A percentile compares a stretch with the other conserved stretches of the same genome.
Conservation (phyloP, 2,888 invertebrate species). For the Nomada fabriciana region DNA sequence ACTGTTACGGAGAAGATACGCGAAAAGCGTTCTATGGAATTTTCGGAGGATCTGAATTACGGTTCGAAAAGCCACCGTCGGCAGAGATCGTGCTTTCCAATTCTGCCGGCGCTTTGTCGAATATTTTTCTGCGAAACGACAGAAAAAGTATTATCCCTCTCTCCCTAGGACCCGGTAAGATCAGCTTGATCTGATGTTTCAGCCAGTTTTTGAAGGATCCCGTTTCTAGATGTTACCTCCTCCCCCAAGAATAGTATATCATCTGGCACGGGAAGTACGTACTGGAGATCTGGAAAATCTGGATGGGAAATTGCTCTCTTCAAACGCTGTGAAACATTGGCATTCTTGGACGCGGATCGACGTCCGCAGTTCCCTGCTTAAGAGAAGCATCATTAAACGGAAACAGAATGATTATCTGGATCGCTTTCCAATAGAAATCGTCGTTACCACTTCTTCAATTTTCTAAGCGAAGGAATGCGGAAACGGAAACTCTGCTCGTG, state of each 20-base stretch:
- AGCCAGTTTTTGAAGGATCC: slow-evolving; percentile 52
- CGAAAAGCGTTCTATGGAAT: slow-evolving; percentile 5
- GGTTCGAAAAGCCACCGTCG: neutral
- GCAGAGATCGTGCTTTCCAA: slow-evolving; percentile 8
- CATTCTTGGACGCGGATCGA: neutral
- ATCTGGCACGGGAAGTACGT: slow-evolving; percentile 42
- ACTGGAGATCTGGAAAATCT: slow-evolving; percentile 43
- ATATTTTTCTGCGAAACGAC: neutral
- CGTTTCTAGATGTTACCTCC: slow-evolving; percentile 59
- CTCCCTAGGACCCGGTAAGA: neutral
- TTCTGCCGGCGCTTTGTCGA: neutral
- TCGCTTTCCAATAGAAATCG: slow-evolving; percentile 23
- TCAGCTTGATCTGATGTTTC: no score
- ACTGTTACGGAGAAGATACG: neutral
- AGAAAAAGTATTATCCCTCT: slow-evolving; percentile 2
- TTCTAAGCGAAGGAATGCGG: neutral
- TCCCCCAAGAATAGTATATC: slow-evolving; percentile 6
- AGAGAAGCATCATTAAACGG: slow-evolving; percentile 5
- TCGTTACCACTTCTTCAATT: no score
- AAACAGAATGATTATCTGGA: slow-evolving; percentile 4
- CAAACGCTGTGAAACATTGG: neutral
- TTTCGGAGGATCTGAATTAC: slow-evolving; percentile 26
- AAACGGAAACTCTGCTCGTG: neutral
- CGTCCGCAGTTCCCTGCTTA: neutral
- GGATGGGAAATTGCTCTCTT: slow-evolving; percentile 50